Evolutionary conservation across 2,888 invertebrate genomes (phyloP), one percentile per base, ranked within the genome.

Genomic region (Drosophila atroscutellata): DNA sequence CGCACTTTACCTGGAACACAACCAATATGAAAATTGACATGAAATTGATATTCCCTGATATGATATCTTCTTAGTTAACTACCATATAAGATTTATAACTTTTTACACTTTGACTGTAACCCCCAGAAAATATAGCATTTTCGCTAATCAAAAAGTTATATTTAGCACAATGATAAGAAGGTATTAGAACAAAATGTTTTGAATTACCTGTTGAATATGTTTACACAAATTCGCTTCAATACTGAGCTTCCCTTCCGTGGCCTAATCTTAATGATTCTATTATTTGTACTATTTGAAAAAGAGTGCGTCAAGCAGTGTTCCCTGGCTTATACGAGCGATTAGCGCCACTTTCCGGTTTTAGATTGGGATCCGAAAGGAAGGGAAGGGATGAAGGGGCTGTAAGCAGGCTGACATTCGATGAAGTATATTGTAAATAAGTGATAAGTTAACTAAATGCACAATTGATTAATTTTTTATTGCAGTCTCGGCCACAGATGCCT

Each of bases 401-500:
- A 67, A 66, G 11, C 49, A 39, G 8, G 13, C 54, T 63, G 59
- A 60, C 57, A 64, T 68, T 63, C 42, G 20, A 8, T 8, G 9
- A 72, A 36, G 32, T 36, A 28, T 28, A 47, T 45, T 26, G 8
- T 24, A 50, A 50, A 39, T 42, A n/a, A 24, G 15, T 30, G 26
- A 65, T 54, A 37, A 37, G 20, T 28, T 39, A 18, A 26, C 47
- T 11, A 55, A 37, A 4, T 13, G 4, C n/a, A 8, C 49, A 49
- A 72, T 39, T 65, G 6, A 8, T 9, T 1, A 51, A 32, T 26
- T 30, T 47, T 13, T 24, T 28, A 57, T 61, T 67, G 8, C 61
- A 87, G 83, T 87, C 77, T 79, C 82, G 36, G 86, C 85, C 26
- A 81, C 86, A 15, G 86, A 86, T 67, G 85, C 90, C 3, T 86